Percentiles rank a stretch among this genome's conserved stretches.
Conservation (phyloP, 2,113 vertebrate species). For the Murina feae region DNA sequence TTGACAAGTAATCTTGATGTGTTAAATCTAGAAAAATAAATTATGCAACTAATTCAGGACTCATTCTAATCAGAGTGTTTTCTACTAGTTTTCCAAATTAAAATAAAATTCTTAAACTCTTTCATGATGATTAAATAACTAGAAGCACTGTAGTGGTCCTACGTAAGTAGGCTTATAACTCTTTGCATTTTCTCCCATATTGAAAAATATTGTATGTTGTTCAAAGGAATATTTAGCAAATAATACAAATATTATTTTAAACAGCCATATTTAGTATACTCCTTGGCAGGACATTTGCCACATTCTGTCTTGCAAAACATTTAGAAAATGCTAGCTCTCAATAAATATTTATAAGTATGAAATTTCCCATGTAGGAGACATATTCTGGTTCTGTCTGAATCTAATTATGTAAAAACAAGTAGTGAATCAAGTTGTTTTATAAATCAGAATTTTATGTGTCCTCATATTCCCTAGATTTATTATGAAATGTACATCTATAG, state of each 20-base stretch:
- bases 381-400: not conserved
- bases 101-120: constrained; percentile 8
- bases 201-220: not conserved
- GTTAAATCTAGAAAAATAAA: not conserved
- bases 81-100: not conserved
- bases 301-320: not conserved
- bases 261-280: not conserved
- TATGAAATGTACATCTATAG: not conserved
- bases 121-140: not conserved
- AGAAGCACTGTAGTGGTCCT: not conserved
- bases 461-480: not conserved
- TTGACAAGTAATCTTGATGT: not conserved
- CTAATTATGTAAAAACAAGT: not conserved
- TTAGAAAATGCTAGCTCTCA: constrained; percentile 19
- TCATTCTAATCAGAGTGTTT: not conserved
- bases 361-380: not conserved
- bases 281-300: not conserved
- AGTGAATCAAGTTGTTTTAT: not conserved
- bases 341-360: constrained; percentile 21
- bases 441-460: not conserved
- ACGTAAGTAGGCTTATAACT: not conserved
- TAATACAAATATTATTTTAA: not conserved
- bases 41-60: not conserved
- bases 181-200: not conserved
- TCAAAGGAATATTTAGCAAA: not conserved